Conservation (phyloP, 2,113 vertebrate species). For the Pungitius pungitius region DNA sequence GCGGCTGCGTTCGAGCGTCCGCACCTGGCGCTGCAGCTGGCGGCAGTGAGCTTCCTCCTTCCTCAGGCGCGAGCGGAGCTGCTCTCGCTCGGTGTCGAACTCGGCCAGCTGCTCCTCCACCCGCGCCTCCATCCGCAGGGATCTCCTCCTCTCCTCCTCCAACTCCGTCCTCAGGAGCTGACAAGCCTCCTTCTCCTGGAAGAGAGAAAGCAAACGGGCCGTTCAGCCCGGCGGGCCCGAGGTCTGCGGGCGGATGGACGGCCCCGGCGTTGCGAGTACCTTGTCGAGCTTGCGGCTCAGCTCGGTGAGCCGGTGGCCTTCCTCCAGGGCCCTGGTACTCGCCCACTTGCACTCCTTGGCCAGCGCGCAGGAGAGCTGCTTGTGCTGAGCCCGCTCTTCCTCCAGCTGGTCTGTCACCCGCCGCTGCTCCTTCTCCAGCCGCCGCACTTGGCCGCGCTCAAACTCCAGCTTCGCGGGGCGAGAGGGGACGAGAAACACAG, state of each 20-base stretch:
- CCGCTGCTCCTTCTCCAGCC: constrained; percentile 92
- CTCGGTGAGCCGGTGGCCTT: constrained; percentile 88
- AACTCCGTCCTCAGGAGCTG: constrained; percentile 86
- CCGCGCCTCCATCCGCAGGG: constrained; percentile 91
- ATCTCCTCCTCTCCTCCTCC: constrained; percentile 85
- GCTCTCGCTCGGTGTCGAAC: constrained; percentile 96
- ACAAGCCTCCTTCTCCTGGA: constrained; percentile 80
- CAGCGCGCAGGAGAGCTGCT: constrained; percentile 91
- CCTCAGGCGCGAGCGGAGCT: constrained; percentile 90
- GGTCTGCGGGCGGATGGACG: too few relatives aligned
- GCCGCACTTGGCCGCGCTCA: constrained; percentile 92
- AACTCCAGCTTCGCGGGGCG: constrained; percentile 88
- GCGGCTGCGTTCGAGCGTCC: background rate
- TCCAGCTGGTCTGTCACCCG: constrained; percentile 89
- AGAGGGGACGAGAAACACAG: background rate
- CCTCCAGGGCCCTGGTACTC: constrained; percentile 88
- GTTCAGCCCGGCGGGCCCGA: background rate
- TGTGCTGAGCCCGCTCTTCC: constrained; percentile 91
- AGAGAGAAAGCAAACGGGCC: background rate
- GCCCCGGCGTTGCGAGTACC: too few relatives aligned
- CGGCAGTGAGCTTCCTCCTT: constrained; percentile 90
- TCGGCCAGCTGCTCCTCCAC: constrained; percentile 95
- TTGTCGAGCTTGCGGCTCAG: constrained; percentile 86
- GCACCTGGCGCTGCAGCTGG: constrained; percentile 87
- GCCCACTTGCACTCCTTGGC: constrained; percentile 95